Conservation (phyloP, 2,797 vertebrate genomes). For the Gallinago stenura region DNA sequence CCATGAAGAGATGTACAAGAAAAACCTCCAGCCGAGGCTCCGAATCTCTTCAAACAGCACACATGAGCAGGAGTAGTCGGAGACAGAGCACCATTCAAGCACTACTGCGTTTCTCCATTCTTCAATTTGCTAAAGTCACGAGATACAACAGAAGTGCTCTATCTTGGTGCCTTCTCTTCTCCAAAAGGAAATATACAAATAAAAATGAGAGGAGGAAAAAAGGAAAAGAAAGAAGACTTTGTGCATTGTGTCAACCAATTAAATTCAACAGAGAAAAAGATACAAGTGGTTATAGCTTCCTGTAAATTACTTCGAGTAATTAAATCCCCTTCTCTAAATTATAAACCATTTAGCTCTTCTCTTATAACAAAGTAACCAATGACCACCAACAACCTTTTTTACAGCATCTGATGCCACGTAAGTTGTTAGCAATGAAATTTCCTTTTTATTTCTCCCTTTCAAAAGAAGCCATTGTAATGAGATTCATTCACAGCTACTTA, state of each 20-base stretch:
- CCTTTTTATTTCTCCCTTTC: conserved; percentile 47
- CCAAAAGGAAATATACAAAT: not conserved
- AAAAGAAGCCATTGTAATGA: conserved; percentile 31
- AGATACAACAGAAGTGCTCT: not conserved
- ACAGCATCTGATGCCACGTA: conserved; percentile 5
- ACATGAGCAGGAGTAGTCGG: not conserved
- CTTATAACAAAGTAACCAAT: conserved; percentile 64
- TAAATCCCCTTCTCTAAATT: conserved; percentile 70
- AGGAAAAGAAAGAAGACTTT: not conserved
- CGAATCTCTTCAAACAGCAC: not conserved
- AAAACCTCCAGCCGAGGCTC: not conserved
- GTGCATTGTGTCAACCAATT: conserved; percentile 11
- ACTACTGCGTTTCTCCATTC: not conserved
- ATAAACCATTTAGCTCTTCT: conserved; percentile 65
- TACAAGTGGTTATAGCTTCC: conserved; percentile 50
- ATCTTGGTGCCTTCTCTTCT: not conserved
- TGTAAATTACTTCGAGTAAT: conserved; percentile 73
- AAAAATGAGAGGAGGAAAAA: not conserved
- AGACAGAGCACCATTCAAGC: not conserved
- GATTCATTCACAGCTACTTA: conserved; percentile 30
- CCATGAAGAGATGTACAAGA: not conserved
- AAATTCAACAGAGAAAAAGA: conserved; percentile 28
- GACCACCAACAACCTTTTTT: conserved; percentile 65
- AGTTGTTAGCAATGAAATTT: conserved; percentile 45
- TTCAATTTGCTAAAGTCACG: not conserved